Base-by-base conservation (phyloP, 2,888 invertebrate genomes). In the Coronaproctus castanopsis region DNA sequence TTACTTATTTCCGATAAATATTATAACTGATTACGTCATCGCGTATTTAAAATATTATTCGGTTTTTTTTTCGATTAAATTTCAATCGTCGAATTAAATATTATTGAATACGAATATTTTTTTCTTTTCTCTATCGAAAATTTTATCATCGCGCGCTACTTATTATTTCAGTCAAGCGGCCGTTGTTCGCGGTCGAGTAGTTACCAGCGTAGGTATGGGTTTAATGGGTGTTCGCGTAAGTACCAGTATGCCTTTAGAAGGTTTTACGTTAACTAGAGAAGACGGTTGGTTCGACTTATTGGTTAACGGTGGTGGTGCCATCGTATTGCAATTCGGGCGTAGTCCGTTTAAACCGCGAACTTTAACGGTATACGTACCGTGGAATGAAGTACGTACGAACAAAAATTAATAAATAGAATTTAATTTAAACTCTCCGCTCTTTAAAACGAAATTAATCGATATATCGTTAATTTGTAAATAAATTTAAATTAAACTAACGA, bases 231-330 rank as follows among this genome's bases (percentile, higher is more conserved):
- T 96, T 8, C 80, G 96, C 65, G 95, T 99, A 2, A 88, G 89
- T 64, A 93, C 96, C 52, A 87, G 87, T 60, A 88, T 88, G 2
- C 86, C 92, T n/a, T 77, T 90, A 55, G 95, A 93, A 76, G 97
- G 97, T 18, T 95, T 93, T 74, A 97, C 97, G 0, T 73, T 92
- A 61, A 91, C 92, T 2, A 77, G 90, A 62, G 88, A 89, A 65
- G 90, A 90, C 67, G 91, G 91, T 56, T 90, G 89, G 89, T 99
- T 98, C 75, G 98, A 99, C 75, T 79, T 99, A 57, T 79, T 98
- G 69, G 96, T 98, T 19, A 98, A 99, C 73, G 98, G 98, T n/a
- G 98, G 97, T 1, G 95, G 95, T 0, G 91, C 93, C 1, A 90
- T 98, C 2, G 92, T 89, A 0, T 75, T 98, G 57, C 89, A 92